These are phyloP conservation scores for Rachycentron canadum DNA, from an alignment of 2,797 vertebrate species.

Conservation along the genomic window DNA sequence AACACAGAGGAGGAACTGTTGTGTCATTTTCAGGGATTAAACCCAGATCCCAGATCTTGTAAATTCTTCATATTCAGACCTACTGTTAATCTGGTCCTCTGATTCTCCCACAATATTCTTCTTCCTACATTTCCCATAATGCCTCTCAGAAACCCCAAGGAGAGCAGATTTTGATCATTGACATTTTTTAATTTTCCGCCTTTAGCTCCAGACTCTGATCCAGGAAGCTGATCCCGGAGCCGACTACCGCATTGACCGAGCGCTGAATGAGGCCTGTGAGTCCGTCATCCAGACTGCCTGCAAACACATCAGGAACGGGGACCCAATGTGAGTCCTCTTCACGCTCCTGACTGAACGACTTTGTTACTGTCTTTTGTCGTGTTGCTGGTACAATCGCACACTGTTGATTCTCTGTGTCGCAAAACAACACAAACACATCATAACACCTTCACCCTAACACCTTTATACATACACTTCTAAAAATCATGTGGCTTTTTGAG, in stretches of 20 bases:
- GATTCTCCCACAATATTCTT: not conserved
- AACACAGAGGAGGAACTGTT: too few relatives aligned
- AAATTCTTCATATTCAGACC: not conserved
- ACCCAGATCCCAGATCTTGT: not conserved
- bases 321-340: conserved; percentile 89
- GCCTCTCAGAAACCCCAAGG: not conserved
- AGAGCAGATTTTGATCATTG: not conserved
- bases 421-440: too few relatives aligned
- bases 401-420: too few relatives aligned
- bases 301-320: conserved; percentile 95
- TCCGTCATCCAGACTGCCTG: conserved; percentile 97
- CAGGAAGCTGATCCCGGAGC: conserved; percentile 94
- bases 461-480: too few relatives aligned
- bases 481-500: too few relatives aligned
- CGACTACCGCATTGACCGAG: conserved; percentile 95
- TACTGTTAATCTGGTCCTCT: not conserved
- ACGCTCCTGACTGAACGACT: too few relatives aligned
- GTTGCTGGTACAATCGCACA: too few relatives aligned
- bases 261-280: conserved; percentile 96
- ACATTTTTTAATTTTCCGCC: too few relatives aligned
- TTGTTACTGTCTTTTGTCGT: too few relatives aligned
- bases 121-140: not conserved
- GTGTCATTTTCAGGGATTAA: too few relatives aligned
- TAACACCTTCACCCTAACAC: too few relatives aligned
- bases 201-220: conserved; percentile 90